Percentiles rank a stretch among this genome's conserved stretches.
Evolutionary conservation across 2,113 vertebrate genomes (phyloP).

Genomic region (Petromus typicus): DNA sequence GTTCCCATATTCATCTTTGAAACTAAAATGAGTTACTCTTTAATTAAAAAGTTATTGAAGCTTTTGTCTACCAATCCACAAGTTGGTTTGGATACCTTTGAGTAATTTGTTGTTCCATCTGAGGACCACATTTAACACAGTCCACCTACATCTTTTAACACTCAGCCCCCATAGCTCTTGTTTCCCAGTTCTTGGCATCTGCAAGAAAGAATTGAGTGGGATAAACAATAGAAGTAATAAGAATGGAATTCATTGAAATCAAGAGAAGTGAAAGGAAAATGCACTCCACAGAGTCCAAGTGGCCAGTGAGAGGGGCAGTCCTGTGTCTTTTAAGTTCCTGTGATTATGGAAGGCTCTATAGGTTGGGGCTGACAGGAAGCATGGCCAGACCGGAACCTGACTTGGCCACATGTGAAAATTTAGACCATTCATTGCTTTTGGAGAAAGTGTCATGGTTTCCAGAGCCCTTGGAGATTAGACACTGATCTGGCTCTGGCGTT

Average conservation of each 20-base stretch:
- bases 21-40: neutral
- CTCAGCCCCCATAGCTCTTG: rapidly evolving
- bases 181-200: neutral
- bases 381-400: neutral
- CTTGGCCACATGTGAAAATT: neutral
- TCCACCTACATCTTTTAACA: constrained; percentile 88
- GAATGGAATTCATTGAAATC: neutral
- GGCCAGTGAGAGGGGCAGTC: neutral
- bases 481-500: neutral
- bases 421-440: neutral
- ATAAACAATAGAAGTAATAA: neutral
- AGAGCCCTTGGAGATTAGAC: neutral
- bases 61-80: constrained; percentile 92
- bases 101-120: constrained; percentile 94
- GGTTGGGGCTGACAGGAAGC: neutral
- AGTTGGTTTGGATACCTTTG: constrained; percentile 90
- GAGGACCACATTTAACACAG: constrained; percentile 96
- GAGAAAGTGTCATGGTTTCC: neutral
- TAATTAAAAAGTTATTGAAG: constrained; percentile 59
- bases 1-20: neutral
- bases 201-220: neutral
- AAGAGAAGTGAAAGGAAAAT: neutral
- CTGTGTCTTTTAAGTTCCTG: neutral
- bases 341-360: neutral
- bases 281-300: neutral